Conservation (phyloP, 1,140 invertebrate genomes). For the Calosoma granatense region DNA sequence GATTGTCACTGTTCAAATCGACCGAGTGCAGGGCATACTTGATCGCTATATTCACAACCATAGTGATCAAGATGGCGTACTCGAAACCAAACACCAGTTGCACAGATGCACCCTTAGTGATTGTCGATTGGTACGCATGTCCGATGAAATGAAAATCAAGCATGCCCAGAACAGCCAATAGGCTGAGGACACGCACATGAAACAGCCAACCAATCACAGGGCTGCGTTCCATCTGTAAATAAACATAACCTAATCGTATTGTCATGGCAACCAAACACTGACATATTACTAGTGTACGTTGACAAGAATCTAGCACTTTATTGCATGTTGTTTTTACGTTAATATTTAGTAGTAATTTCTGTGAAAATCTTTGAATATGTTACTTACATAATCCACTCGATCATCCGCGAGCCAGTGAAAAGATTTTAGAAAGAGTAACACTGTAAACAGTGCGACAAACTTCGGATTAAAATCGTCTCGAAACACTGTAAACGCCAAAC, state of each 20-base stretch:
- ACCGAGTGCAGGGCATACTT: constrained; percentile 94
- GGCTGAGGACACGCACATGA: constrained; percentile 82
- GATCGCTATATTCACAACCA: constrained; percentile 86
- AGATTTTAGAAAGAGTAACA: constrained; percentile 95
- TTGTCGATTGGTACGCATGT: constrained; percentile 91
- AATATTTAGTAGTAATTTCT: background rate
- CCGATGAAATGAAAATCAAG: constrained; percentile 85
- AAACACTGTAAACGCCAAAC: constrained; percentile 97
- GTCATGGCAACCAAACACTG: background rate
- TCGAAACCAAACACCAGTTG: constrained; percentile 99
- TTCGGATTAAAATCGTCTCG: constrained; percentile 98
- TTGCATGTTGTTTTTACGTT: background rate
- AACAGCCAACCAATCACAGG: constrained; percentile 94
- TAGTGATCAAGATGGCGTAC: constrained; percentile 93
- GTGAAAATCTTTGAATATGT: constrained; percentile 12
- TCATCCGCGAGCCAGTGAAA: constrained; percentile 99
- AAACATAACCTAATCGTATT: constrained; percentile 18
- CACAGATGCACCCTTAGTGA: constrained; percentile 90
- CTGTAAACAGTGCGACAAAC: constrained; percentile 95
- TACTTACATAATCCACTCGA: constrained; percentile 94
- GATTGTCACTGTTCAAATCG: constrained; percentile 89
- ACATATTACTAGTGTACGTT: constrained; percentile 5
- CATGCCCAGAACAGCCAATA: constrained; percentile 69
- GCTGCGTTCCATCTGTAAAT: constrained; percentile 92
- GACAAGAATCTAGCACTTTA: constrained; percentile 1